phyloP scores from a whole-genome alignment of 2,797 vertebrate species.

The Lagorchestes hirsutus region DNA sequence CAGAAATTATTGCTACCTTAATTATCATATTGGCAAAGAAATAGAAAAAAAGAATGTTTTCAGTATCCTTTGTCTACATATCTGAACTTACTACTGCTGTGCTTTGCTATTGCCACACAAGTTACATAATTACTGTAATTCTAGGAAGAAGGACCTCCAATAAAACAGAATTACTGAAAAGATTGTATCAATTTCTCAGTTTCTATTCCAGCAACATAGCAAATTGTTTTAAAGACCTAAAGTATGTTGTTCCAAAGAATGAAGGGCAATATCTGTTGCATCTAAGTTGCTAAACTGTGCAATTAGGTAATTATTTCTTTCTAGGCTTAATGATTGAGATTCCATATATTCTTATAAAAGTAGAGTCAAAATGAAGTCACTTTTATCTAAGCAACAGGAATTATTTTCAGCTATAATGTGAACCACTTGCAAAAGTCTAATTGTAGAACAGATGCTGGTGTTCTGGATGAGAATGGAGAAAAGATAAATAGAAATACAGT shows the following conservation, averaged over 20 bases:
- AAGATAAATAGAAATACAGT: not conserved
- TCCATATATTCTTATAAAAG: not conserved
- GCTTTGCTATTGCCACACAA: not conserved
- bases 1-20: not conserved
- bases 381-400: not conserved
- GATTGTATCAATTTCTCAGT: slow-evolving; percentile 50
- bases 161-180: slow-evolving; percentile 57
- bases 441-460: not conserved
- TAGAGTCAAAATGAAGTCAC: not conserved
- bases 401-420: not conserved
- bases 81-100: not conserved
- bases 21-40: not conserved
- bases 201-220: slow-evolving; percentile 22
- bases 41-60: not conserved
- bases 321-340: not conserved
- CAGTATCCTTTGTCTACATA: not conserved
- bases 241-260: not conserved
- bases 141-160: slow-evolving; percentile 19
- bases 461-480: slow-evolving; percentile 9
- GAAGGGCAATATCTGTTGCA: not conserved
- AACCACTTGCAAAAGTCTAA: not conserved
- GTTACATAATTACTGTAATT: slow-evolving; percentile 45
- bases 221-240: slow-evolving; percentile 71
- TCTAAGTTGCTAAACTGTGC: not conserved
- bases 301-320: not conserved